Percentiles rank a stretch among this genome's conserved stretches.
Evolutionary conservation across 2,888 invertebrate genomes (phyloP).

Genomic region (Chaitophorus viminalis): DNA sequence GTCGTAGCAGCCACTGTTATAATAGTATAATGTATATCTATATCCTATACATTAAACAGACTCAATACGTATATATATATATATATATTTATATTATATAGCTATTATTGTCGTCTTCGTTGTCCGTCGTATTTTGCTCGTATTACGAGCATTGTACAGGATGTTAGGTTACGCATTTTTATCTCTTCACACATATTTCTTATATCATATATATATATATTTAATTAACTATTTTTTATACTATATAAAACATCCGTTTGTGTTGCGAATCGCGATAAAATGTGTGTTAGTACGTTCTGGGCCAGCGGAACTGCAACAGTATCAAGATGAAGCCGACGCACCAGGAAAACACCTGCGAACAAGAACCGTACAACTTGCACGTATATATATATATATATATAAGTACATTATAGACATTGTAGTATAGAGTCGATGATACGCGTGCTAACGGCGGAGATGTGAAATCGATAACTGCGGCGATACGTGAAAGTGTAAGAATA

Average conservation of each 20-base stretch:
- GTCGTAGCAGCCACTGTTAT: neutral
- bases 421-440: neutral
- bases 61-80: neutral
- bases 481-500: neutral
- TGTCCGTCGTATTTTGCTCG: neutral
- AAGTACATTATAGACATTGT: neutral
- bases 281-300: constrained; percentile 55
- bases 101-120: constrained; percentile 18
- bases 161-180: neutral
- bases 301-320: constrained; percentile 61
- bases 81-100: neutral
- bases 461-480: neutral
- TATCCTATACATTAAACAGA: neutral
- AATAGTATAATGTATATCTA: neutral
- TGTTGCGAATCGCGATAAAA: neutral
- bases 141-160: neutral
- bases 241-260: neutral
- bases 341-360: constrained; percentile 60
- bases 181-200: neutral
- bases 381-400: neutral
- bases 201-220: too few relatives aligned
- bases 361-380: neutral
- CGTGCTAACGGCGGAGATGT: neutral
- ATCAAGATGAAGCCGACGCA: constrained; percentile 60
- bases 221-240: neutral